Base-by-base conservation (phyloP, 2,888 invertebrate genomes). In the Elegia similella region DNA sequence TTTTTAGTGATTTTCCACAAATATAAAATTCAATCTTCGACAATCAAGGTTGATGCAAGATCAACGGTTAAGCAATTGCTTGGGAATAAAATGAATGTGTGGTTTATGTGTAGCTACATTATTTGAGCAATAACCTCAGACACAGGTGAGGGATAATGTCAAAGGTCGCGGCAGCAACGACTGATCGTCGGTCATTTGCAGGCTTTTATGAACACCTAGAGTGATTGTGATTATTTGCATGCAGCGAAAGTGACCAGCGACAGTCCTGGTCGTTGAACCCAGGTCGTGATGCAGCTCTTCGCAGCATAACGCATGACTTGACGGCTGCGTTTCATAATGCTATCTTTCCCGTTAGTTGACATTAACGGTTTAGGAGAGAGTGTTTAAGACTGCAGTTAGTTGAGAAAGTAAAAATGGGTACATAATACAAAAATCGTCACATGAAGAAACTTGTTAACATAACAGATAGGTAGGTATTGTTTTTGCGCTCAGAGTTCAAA, bases 241-340 rank as follows among this genome's bases (percentile, higher is more conserved):
- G 69, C 70, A 78, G 88, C 80, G 89, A 90, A 89, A 90, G 89
- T 84, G 72, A 72, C 69, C 66, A 61, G 60, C 67, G 72, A 48
- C 62, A 47, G 64, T 59, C 52, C 72, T 68, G 82, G 84, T 81
- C 83, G 64, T 62, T 78, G 85, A 85, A 76, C 86, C 65, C 71
- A 57, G 67, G 67, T 73, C 69, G 72, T 68, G 73, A 72, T 82
- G 80, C 82, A 82, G 82, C 82, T 81, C 69, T 65, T 68, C 64
- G 64, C 67, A 70, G 68, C 69, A 32, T 30, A 32, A 55, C 38
- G n/a, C 23, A 15, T 50, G 23, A 7, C n/a, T 42, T n/a, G 42
- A 6, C 38, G 17, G 42, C 3, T 52, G 13, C n/a, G 13, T 29
- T 29, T 48, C 10, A 42, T 13, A 52, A 42, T 52, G n/a, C 12